Conservation (phyloP, 2,888 invertebrate species). For the Hetaerina titia region DNA sequence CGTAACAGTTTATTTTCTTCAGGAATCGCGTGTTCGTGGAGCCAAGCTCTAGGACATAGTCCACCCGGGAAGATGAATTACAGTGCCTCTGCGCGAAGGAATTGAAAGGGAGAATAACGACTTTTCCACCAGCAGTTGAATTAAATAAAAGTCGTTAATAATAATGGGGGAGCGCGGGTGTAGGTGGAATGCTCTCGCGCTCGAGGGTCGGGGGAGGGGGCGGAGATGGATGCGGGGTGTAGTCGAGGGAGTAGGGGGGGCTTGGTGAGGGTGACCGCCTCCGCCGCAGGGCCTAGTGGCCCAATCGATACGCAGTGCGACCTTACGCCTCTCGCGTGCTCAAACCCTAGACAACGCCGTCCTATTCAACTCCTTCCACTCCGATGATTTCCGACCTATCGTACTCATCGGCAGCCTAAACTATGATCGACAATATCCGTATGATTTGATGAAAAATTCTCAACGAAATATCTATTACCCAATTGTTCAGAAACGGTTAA, state of each 20-base stretch:
- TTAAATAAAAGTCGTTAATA: not conserved
- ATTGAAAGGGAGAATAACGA: conserved; percentile 8
- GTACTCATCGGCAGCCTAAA: too few species aligned
- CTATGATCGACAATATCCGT: too few species aligned
- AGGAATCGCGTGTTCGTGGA: not conserved
- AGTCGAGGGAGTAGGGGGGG: not conserved
- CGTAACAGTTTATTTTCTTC: not conserved
- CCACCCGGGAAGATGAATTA: not conserved
- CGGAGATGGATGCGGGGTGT: not conserved
- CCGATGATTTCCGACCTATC: too few species aligned
- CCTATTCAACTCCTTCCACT: too few species aligned
- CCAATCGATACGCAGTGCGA: not conserved
- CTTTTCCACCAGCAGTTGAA: not conserved
- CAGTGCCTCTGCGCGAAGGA: not conserved
- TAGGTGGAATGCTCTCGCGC: not conserved
- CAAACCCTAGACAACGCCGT: not conserved
- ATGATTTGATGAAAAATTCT: too few species aligned
- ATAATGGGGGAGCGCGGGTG: too few species aligned
- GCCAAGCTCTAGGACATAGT: not conserved
- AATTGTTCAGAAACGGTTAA: too few species aligned
- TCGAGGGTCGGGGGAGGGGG: not conserved
- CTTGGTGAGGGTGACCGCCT: not conserved
- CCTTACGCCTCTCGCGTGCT: not conserved
- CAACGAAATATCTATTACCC: too few species aligned
- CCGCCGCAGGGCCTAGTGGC: not conserved